These are phyloP conservation scores for Drosophila ochracea DNA, from an alignment of 2,888 invertebrate genomes.

Conservation along the genomic window DNA sequence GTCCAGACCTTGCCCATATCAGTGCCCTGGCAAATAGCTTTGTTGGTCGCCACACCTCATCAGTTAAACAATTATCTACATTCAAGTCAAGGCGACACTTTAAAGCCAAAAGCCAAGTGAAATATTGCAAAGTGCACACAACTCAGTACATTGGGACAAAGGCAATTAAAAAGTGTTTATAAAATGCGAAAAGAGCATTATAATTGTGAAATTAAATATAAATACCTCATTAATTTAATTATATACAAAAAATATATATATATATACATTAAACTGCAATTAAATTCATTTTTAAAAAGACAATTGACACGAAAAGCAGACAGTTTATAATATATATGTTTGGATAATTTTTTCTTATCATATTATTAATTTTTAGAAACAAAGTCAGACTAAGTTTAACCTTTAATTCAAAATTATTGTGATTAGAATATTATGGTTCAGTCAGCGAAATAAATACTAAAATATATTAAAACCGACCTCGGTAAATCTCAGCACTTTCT, in stretches of 20 bases:
- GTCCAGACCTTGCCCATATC: constrained; percentile 33
- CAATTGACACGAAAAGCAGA: background rate
- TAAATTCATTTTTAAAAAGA: background rate
- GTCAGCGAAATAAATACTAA: background rate
- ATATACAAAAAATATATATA: background rate
- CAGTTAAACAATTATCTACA: constrained; percentile 39
- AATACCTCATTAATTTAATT: background rate
- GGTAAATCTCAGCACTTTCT: too few relatives aligned
- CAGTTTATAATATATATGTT: background rate
- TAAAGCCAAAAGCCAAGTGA: constrained; percentile 23
- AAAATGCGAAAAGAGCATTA: background rate
- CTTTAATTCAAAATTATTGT: background rate
- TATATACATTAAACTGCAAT: background rate
- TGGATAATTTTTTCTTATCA: background rate
- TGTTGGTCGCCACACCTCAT: constrained; percentile 47
- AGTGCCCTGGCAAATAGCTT: constrained; percentile 33
- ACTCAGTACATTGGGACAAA: constrained; percentile 30
- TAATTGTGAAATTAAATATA: background rate
- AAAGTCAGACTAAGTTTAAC: background rate
- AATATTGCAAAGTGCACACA: constrained; percentile 13
- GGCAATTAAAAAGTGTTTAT: background rate
- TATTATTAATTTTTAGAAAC: background rate
- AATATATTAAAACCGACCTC: background rate
- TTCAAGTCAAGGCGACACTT: constrained; percentile 22
- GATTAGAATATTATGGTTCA: background rate